Base-by-base conservation (phyloP, 2,113 vertebrate genomes). In the Pollachius pollachius region DNA sequence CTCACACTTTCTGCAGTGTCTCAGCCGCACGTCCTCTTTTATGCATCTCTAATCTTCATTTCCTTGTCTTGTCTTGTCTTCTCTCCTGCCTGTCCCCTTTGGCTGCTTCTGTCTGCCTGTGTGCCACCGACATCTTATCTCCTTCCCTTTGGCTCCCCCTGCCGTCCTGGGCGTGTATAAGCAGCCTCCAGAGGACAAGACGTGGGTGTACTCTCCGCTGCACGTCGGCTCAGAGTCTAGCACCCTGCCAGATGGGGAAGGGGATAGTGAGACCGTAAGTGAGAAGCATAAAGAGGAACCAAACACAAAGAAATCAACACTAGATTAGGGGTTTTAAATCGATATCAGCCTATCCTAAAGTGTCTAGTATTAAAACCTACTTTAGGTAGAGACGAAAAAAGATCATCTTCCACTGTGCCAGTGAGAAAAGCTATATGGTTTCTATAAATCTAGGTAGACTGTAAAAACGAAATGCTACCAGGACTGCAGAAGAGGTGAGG, bases 121-220 rank as follows among this genome's bases (percentile, higher is more conserved):
- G 78, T 87, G 76, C 88, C 79, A 81, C 81, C 84, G 84, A 81
- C 81, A 25, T 62, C 76, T 87, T 80, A 83, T 77, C 76, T 87
- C 90, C 94, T 92, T 93, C 92, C 77, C 78, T 86, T 73, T 92
- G 88, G 90, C 93, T 85, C 93, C 91, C 92, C 90, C 94, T 88
- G 85, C 92, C 91, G 91, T 90, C 90, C 86, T 92, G 88, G 85
- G 88, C 85, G 89, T 91, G 84, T 88, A 90, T 87, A 81, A 90
- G 79, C 95, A 98, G 94, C 96, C 95, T 91, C 94, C 94, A 88
- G 97, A 98, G 72, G 97, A 99, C 91, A 95, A 93, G 93, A 97
- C 94, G 92, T 99, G 97, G 97, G 96, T 99, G 88, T 99, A 99
- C 92, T 99, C 97, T 92, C 97, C 97, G 66, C 95, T 99, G 87